These are phyloP conservation scores for Tamandua tetradactyla DNA, from an alignment of 2,797 vertebrate genomes.

Conservation along the genomic window DNA sequence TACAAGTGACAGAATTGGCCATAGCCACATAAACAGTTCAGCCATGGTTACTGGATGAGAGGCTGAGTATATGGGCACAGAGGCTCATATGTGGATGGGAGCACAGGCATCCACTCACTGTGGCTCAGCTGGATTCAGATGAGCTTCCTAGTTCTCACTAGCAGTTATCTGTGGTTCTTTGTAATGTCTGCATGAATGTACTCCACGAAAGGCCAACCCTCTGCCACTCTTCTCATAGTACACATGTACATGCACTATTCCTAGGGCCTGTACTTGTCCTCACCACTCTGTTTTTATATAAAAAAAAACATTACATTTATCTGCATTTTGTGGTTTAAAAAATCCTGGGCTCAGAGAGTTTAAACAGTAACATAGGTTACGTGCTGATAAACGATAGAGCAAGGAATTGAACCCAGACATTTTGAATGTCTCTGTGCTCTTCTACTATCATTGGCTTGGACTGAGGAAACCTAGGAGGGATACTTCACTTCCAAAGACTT, in stretches of 20 bases:
- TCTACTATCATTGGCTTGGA: neutral
- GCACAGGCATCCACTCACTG: accelerated
- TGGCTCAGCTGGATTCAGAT: neutral
- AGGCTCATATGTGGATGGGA: neutral
- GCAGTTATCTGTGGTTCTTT: neutral
- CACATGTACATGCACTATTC: neutral
- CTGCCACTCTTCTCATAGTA: neutral
- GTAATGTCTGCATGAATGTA: accelerated
- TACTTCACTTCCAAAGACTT: constrained; percentile 6
- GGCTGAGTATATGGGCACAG: neutral
- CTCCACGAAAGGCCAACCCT: neutral
- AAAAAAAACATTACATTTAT: neutral
- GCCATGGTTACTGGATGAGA: neutral
- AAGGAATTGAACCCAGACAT: neutral
- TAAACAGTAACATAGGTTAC: neutral
- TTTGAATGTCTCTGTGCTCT: neutral
- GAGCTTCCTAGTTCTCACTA: neutral
- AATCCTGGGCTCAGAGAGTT: neutral
- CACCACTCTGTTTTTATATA: neutral
- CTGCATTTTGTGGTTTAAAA: neutral
- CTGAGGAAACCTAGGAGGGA: neutral
- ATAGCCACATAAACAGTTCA: neutral
- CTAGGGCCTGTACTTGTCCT: neutral
- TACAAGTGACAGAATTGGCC: neutral
- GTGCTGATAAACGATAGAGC: neutral